phyloP scores from a whole-genome alignment of 2,797 vertebrate species.

The Brotula barbata region DNA sequence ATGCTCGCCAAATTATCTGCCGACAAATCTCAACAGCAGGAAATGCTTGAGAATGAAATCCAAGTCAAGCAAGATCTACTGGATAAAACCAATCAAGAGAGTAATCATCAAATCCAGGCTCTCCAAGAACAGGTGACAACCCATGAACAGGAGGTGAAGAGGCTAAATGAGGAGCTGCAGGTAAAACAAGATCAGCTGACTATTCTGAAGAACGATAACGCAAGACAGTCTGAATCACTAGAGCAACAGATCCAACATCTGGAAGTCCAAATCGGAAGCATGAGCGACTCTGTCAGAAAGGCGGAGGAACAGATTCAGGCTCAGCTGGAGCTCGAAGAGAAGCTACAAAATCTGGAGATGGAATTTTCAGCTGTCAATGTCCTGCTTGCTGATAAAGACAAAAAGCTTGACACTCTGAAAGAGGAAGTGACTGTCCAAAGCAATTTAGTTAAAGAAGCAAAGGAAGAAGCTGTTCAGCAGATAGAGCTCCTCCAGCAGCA shows the following conservation, averaged over 20 bases:
- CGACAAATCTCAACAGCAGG: no score
- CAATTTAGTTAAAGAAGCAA: conserved; percentile 53
- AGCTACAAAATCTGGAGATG: conserved; percentile 39
- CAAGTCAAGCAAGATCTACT: conserved; percentile 52
- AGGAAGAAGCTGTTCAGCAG: conserved; percentile 59
- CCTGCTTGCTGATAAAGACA: conserved; percentile 49
- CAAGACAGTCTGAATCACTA: conserved; percentile 2
- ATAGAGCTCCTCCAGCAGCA: conserved; percentile 48
- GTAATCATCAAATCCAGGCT: conserved; percentile 37
- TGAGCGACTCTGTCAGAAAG: conserved; percentile 35
- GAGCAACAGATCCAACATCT: conserved; percentile 43
- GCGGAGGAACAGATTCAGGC: conserved; percentile 33
- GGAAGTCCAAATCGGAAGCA: conserved; percentile 34
- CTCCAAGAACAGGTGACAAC: conserved; percentile 42
- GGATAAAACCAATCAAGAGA: conserved; percentile 44
- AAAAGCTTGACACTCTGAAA: conserved; percentile 58
- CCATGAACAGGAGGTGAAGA: conserved; percentile 63
- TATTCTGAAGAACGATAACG: conserved; percentile 34
- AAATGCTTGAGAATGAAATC: conserved; percentile 61
- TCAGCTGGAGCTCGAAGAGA: conserved; percentile 43
- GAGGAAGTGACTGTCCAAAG: conserved; percentile 70
- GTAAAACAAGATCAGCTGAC: conserved; percentile 47
- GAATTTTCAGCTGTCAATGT: conserved; percentile 44
- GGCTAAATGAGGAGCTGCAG: conserved; percentile 44
- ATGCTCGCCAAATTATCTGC: no score